Percentiles rank a stretch among this genome's conserved stretches.
Evolutionary conservation across 2,888 invertebrate genomes (phyloP).

Genomic region (Slavum lentiscoides): DNA sequence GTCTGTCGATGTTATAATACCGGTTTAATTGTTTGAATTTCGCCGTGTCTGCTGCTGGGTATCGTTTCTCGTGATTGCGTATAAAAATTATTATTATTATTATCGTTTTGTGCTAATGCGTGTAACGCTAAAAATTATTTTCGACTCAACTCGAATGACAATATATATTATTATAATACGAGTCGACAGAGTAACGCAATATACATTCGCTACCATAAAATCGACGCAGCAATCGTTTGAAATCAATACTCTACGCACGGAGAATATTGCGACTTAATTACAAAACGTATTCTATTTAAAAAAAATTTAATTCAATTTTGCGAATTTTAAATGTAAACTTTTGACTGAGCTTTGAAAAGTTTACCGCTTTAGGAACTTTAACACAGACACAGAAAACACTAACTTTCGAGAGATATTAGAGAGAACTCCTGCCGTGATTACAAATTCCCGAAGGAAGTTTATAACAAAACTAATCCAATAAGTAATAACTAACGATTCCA

Average conservation of each 20-base stretch:
- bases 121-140: slow-evolving; percentile 1
- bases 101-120: slow-evolving; percentile 9
- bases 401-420: slow-evolving; percentile 50
- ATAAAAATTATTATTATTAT: slow-evolving; percentile 16
- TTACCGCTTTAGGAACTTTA: slow-evolving; percentile 44
- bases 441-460: slow-evolving; percentile 47
- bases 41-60: not conserved
- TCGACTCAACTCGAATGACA: not conserved
- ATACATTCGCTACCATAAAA: not conserved
- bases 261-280: slow-evolving; percentile 18
- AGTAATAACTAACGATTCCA: slow-evolving; percentile 43
- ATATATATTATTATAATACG: not conserved
- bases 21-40: not conserved
- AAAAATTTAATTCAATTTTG: slow-evolving; percentile 35
- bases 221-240: not conserved
- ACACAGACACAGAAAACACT: slow-evolving; percentile 31
- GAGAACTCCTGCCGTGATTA: slow-evolving; percentile 46
- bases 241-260: not conserved
- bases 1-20: not conserved
- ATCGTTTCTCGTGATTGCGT: not conserved
- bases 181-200: not conserved
- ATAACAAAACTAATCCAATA: slow-evolving; percentile 46
- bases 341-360: slow-evolving; percentile 39
- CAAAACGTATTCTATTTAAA: slow-evolving; percentile 12
- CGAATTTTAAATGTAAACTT: slow-evolving; percentile 36